Evolutionary conservation across 2,888 invertebrate genomes (phyloP), one percentile per base, ranked within the genome.

Genomic region (Anticlea derivata): DNA sequence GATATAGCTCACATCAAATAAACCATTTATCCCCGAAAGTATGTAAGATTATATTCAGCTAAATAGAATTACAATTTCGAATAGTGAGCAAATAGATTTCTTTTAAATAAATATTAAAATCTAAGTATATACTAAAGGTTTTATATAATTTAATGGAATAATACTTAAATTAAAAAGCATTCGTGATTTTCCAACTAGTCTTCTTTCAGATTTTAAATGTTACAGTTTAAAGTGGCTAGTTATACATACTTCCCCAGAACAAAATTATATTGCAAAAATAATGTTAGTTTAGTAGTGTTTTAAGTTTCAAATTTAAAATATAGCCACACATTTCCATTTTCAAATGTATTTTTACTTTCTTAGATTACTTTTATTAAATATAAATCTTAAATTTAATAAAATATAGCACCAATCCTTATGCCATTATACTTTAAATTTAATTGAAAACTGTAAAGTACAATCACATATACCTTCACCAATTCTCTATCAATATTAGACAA

Each of bases 111-210:
- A 84, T 78, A 82, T 82, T 78, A 80, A 81, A 73, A 75, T 75
- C 82, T 86, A 83, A 70, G 75, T 51, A 55, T 55, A 47, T 51
- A 55, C 73, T 77, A 80, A 70, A 70, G 71, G 66, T 73, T 78
- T 73, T 76, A 78, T 78, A 84, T 74, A 83, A 77, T 83, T 85
- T 83, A 86, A 87, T 89, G 88, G 88, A 89, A 88, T 89, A 87
- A 80, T 79, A 86, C 84, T 86, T 84, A 86, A 72, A 82, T 77
- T 71, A 73, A 75, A 76, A 80, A 80, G 80, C 78, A 78, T 81
- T 78, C 71, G 70, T 74, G 75, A 70, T 66, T 72, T 63, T 65
- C 68, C 54, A 64, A 58, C 58, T 56, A 73, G 76, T 68, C 75
- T 67, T 71, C 70, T 66, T 70, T 64, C 48, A 57, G 63, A 60